A percentile compares a stretch with the other conserved stretches of the same genome.
phyloP scores from a whole-genome alignment of 2,113 vertebrate genomes.

The Rhabdomys dilectus region DNA sequence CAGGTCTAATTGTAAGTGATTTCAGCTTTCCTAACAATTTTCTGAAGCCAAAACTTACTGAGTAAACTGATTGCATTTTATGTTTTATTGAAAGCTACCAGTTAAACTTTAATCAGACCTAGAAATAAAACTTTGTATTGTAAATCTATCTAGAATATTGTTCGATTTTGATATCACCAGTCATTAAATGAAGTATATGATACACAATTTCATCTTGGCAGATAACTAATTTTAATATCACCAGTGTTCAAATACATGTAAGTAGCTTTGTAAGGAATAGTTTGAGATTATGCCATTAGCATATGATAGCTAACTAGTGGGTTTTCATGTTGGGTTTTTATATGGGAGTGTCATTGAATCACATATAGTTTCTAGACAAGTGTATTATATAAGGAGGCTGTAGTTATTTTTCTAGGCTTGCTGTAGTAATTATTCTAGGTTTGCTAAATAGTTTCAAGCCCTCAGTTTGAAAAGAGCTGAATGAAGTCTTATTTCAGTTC shows the following conservation, averaged over 20 bases:
- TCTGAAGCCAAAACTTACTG: background rate
- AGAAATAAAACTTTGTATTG: background rate
- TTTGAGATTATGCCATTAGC: conserved; percentile 16
- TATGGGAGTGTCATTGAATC: background rate
- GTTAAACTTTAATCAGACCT: conserved; percentile 30
- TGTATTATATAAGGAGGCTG: background rate
- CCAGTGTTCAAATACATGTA: background rate
- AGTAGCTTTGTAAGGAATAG: background rate
- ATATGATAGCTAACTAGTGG: background rate
- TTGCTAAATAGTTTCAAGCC: background rate
- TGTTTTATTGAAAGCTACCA: background rate
- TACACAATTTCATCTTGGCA: background rate
- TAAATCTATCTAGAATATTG: background rate
- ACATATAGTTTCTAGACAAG: background rate
- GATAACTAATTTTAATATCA: conserved; percentile 47
- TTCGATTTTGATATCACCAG: background rate
- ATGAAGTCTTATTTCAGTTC: background rate
- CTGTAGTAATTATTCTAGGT: background rate
- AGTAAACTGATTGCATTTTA: background rate
- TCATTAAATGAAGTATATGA: conserved; percentile 37
- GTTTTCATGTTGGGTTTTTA: background rate
- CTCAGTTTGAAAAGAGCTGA: conserved; percentile 12
- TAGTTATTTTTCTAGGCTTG: background rate
- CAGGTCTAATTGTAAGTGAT: background rate
- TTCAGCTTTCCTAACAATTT: conserved; percentile 1